phyloP scores from a whole-genome alignment of 2,113 vertebrate genomes.

The Rhadina sibilatrix region DNA sequence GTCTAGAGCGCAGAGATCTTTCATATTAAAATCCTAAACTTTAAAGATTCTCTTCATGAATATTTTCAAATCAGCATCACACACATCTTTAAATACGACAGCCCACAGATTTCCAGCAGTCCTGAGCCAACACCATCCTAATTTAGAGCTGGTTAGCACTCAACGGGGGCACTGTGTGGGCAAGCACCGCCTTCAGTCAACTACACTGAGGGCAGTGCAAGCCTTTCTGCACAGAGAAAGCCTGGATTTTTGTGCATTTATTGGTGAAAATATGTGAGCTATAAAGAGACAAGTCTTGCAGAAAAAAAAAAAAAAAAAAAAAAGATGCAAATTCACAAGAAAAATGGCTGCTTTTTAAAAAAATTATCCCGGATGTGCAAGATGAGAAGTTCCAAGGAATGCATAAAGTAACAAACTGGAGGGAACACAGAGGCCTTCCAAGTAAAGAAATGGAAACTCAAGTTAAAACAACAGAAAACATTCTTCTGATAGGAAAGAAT shows the following conservation, averaged over 20 bases:
- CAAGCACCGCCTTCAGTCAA: neutral
- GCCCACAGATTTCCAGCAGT: neutral
- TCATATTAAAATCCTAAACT: neutral
- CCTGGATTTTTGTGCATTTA: neutral
- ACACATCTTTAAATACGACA: neutral
- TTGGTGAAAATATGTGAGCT: neutral
- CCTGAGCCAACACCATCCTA: neutral
- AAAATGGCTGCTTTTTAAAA: neutral
- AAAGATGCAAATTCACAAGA: neutral
- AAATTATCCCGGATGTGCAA: rapidly evolving
- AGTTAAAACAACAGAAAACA: neutral
- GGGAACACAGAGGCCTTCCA: neutral
- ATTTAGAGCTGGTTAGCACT: neutral
- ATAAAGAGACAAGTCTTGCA: neutral
- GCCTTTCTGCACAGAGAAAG: neutral
- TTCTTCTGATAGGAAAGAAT: neutral
- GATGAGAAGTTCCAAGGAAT: neutral
- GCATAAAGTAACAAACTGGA: neutral
- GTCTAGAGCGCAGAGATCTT: neutral
- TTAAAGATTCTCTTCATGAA: neutral
- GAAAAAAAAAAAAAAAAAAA: neutral
- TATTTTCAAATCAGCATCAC: neutral
- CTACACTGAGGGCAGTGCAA: neutral
- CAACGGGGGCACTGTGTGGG: neutral
- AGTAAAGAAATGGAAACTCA: neutral